Evolutionary conservation across 2,113 vertebrate species (phyloP), one percentile per base, ranked within the genome.

Genomic region (Neopipo cinnamomea): DNA sequence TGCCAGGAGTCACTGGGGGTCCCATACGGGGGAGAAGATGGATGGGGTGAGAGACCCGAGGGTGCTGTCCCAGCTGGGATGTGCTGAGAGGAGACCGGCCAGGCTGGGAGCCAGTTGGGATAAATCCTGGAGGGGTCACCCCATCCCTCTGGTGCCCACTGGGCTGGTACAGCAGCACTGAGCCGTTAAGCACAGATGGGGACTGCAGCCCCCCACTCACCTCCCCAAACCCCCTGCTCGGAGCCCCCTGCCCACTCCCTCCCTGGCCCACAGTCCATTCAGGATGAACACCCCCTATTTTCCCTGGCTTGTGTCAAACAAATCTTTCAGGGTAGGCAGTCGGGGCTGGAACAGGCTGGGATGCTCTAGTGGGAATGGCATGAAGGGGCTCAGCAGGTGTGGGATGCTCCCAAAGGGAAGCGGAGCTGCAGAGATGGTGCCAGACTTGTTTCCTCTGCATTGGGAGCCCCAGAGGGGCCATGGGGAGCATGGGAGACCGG

Each of bases 371-470:
- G 1, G 62, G 73, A 73, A 65, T 19, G 58, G 41, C 41, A 50
- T 21, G 18, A 59, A 59, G 22, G 47, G 19, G 33, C 35, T 65
- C 8, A 25, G 72, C 17, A 42, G 47, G 53, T 68, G 30, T 4
- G 31, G 49, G 82, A 70, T 63, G n/a, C 10, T 84, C 62, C 62
- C 28, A 23, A 20, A 49, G 56, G 49, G 65, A 88, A 71, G 27
- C 9, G 6, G 42, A 89, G 41, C 46, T 14, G 6, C 6, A 42
- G 52, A 58, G 63, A n/a, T 18, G n/a, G 31, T 61, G 44, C 72
- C 0, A 0, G 68, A 25, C 35, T 58, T 44, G 12, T 22, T 74
- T 53, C 37, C 1, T 8, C 21, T 27, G 37, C 8, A 0, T 0
- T 28, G 53, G 68, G 44, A 49, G n/a, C 14, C 6, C 11, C 14